phyloP scores from a whole-genome alignment of 92 coral and sea anemone genomes.

The Epizoanthus illoricatus region DNA sequence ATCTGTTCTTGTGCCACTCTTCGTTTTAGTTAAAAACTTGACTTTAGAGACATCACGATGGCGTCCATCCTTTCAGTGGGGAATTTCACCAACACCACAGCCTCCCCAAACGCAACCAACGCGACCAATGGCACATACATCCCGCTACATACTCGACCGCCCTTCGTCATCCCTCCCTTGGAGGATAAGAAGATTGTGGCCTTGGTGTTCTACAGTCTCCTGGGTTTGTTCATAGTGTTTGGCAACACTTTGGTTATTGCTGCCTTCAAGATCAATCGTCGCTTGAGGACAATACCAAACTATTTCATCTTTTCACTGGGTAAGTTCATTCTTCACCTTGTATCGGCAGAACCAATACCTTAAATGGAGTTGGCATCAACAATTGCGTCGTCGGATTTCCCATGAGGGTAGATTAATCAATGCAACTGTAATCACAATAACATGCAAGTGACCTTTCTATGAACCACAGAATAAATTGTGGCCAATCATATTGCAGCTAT shows the following conservation, averaged over 20 bases:
- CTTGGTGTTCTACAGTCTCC: slow-evolving; percentile 48
- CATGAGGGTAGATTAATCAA: too few species aligned
- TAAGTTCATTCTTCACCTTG: background rate
- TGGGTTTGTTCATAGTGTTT: slow-evolving; percentile 57
- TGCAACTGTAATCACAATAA: too few species aligned
- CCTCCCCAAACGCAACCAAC: slow-evolving; percentile 9
- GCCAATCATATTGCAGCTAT: slow-evolving; percentile 37
- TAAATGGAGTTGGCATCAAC: too few species aligned
- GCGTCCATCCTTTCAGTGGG: background rate
- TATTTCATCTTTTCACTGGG: slow-evolving; percentile 70
- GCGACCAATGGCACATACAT: background rate
- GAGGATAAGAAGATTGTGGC: slow-evolving; percentile 46
- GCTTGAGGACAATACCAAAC: slow-evolving; percentile 79
- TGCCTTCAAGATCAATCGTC: slow-evolving; percentile 75
- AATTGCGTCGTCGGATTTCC: too few species aligned
- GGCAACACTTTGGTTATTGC: slow-evolving; percentile 78
- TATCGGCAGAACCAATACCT: too few species aligned
- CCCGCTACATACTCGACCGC: background rate
- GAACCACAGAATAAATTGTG: too few species aligned
- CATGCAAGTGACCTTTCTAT: too few species aligned
- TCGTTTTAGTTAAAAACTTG: background rate
- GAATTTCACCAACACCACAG: background rate
- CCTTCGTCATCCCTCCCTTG: background rate
- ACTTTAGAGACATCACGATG: background rate
- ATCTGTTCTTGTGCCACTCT: background rate